These are phyloP conservation scores for Indicator maculatus DNA, from an alignment of 2,113 vertebrate species.

Conservation along the genomic window DNA sequence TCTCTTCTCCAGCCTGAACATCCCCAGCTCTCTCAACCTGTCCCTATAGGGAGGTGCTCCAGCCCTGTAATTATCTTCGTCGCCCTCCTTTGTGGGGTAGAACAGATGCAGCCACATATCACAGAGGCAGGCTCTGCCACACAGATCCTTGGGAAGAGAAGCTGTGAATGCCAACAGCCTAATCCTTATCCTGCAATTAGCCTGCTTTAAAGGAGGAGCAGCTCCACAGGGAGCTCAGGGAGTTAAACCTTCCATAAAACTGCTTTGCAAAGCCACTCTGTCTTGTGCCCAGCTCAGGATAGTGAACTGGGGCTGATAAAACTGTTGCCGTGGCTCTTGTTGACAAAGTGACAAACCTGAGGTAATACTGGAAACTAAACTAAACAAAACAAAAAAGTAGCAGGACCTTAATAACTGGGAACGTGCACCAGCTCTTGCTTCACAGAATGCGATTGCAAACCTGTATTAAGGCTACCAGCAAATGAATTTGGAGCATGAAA, in stretches of 20 bases:
- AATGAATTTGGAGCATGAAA: constrained; percentile 34
- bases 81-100: not conserved
- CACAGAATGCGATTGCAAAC: not conserved
- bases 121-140: not conserved
- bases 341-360: not conserved
- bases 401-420: not conserved
- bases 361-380: not conserved
- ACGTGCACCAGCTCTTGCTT: not conserved
- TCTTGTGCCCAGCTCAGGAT: not conserved
- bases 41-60: too few relatives aligned
- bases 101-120: not conserved
- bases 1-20: too few relatives aligned
- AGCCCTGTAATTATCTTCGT: too few relatives aligned
- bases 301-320: not conserved
- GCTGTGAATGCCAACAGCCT: not conserved
- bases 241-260: not conserved
- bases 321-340: not conserved
- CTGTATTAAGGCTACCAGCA: constrained; percentile 33
- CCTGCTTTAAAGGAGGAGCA: not conserved
- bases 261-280: fast-evolving
- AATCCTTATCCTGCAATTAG: not conserved
- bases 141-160: not conserved
- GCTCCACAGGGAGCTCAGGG: not conserved
- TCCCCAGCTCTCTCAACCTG: too few relatives aligned
- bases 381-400: not conserved